Percentiles rank a stretch among this genome's conserved stretches.
Conservation (phyloP, 2,113 vertebrate genomes). For the Empidonax traillii region DNA sequence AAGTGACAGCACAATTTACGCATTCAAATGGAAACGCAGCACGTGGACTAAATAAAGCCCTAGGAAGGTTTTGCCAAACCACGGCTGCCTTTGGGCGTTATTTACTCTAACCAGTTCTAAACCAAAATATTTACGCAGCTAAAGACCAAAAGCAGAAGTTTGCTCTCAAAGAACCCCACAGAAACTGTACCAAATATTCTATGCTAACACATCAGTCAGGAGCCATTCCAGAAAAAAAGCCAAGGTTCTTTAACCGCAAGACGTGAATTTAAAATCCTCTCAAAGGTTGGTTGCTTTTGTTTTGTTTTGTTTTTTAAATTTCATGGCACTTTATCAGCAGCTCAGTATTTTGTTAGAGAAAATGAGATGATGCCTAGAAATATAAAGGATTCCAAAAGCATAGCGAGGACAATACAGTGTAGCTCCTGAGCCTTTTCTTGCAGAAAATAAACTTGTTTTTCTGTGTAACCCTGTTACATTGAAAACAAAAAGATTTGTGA, state of each 20-base stretch:
- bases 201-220: neutral
- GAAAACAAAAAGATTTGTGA: neutral
- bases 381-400: neutral
- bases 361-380: neutral
- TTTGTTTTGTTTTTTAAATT: neutral
- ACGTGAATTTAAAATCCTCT: neutral
- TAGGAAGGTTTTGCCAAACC: neutral
- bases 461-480: neutral
- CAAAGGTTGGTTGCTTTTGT: neutral
- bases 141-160: neutral
- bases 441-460: neutral
- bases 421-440: neutral
- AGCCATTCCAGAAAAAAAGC: neutral
- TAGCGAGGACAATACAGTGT: neutral
- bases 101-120: neutral
- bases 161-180: neutral
- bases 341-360: neutral
- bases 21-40: neutral
- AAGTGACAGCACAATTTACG: neutral
- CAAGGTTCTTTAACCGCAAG: neutral
- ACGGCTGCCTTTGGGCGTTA: accelerated
- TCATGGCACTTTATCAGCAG: neutral
- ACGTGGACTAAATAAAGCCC: neutral
- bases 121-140: neutral
- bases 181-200: neutral